A percentile compares a stretch with the other conserved stretches of the same genome.
Evolutionary conservation across 2,888 invertebrate species (phyloP).

Genomic region (Spatulosminthurus flaviceps): DNA sequence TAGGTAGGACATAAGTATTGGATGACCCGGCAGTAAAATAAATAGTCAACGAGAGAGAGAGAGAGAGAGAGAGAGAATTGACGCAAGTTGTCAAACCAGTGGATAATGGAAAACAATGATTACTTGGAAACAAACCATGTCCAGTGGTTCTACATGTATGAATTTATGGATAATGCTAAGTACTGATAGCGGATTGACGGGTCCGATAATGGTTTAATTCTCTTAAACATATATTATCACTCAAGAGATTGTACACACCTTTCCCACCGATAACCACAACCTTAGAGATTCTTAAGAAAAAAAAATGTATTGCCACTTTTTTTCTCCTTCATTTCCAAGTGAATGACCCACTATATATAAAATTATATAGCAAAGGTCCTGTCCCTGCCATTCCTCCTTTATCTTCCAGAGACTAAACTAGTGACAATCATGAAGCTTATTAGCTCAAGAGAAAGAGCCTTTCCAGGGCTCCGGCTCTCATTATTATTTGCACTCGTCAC

Average conservation of each 20-base stretch:
- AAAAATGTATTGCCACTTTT: background rate
- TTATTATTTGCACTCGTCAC: background rate
- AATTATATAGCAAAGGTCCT: background rate
- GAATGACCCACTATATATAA: constrained; percentile 8
- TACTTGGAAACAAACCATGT: constrained; percentile 6
- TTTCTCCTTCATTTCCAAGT: background rate
- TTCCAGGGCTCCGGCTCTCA: background rate
- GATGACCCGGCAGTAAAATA: too few species aligned
- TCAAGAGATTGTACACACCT: background rate
- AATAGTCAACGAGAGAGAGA: too few species aligned
- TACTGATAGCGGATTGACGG: constrained; percentile 8
- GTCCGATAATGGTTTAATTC: background rate
- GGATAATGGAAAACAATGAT: background rate
- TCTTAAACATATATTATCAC: background rate
- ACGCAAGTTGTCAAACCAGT: constrained; percentile 7
- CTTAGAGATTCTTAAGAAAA: background rate
- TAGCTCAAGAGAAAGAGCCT: background rate
- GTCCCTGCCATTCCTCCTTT: background rate
- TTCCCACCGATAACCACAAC: background rate
- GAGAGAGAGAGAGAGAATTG: background rate
- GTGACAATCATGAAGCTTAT: background rate
- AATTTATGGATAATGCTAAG: background rate
- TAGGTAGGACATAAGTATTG: too few species aligned
- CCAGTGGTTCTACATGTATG: too few species aligned
- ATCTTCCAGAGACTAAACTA: background rate